Evolutionary conservation across 1,140 invertebrate species (phyloP).

Genomic region (Calliopsis andreniformis): DNA sequence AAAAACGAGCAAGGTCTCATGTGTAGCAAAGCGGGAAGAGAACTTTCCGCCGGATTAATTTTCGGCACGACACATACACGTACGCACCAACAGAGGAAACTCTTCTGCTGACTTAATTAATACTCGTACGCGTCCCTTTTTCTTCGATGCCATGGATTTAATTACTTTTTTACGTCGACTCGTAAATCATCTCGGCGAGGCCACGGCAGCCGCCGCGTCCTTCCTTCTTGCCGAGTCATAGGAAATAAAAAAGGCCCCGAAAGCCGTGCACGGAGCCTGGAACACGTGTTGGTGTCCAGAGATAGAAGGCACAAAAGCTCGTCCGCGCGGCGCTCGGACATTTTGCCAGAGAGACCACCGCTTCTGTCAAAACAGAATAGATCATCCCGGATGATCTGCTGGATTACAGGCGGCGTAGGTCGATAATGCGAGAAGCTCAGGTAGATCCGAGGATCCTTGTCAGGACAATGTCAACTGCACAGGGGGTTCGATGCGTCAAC

Average conservation of each 20-base stretch:
- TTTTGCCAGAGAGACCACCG: constrained; percentile 27
- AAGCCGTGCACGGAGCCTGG: not conserved
- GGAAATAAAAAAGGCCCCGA: constrained; percentile 69
- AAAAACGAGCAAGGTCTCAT: not conserved
- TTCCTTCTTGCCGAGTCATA: constrained; percentile 74
- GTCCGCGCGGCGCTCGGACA: not conserved
- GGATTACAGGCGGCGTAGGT: constrained; percentile 56
- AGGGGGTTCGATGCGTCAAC: not conserved
- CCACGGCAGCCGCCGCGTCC: constrained; percentile 54
- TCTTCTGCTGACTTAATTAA: constrained; percentile 74
- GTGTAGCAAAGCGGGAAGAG: constrained; percentile 16
- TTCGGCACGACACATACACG: constrained; percentile 49
- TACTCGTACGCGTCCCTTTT: constrained; percentile 66
- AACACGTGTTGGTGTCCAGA: constrained; percentile 58
- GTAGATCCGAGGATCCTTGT: constrained; percentile 25
- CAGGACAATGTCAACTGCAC: constrained; percentile 6
- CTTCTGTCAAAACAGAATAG: constrained; percentile 73
- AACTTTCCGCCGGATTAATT: constrained; percentile 71
- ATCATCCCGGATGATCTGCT: constrained; percentile 71
- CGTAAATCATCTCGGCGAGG: constrained; percentile 76
- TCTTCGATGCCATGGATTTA: constrained; percentile 73
- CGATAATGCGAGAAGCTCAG: constrained; percentile 28
- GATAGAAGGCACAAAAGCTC: constrained; percentile 28
- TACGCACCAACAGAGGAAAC: constrained; percentile 41
- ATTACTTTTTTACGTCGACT: constrained; percentile 79